Evolutionary conservation across 2,888 invertebrate species (phyloP).

Genomic region (Peribatodes rhomboidaria): DNA sequence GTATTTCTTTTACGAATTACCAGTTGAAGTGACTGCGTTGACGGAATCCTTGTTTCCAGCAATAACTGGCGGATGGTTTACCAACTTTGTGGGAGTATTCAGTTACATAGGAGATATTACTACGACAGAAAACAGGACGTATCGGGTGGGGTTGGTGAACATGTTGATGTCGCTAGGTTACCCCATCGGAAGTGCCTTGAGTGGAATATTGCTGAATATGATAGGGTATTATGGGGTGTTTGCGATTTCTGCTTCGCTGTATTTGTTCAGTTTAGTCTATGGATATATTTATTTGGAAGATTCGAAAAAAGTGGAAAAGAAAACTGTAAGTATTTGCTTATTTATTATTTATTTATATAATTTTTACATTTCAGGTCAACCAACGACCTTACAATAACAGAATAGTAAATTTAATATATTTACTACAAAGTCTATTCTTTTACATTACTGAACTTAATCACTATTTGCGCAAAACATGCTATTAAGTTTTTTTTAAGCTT

Average conservation of each 20-base stretch:
- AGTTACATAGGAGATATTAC: constrained; percentile 96
- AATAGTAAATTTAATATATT: no score
- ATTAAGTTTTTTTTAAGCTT: no score
- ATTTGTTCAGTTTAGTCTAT: constrained; percentile 90
- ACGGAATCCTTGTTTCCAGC: constrained; percentile 93
- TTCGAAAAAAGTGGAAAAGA: constrained; percentile 69
- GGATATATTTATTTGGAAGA: constrained; percentile 91
- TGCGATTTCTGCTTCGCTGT: constrained; percentile 90
- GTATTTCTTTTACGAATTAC: constrained; percentile 91
- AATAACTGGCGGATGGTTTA: constrained; percentile 94
- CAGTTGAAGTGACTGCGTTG: constrained; percentile 92
- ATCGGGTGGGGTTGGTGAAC: constrained; percentile 94
- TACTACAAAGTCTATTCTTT: no score
- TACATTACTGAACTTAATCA: no score
- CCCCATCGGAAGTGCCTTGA: constrained; percentile 94
- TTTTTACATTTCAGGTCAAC: no score
- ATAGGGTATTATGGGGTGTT: constrained; percentile 94
- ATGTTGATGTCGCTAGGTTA: constrained; percentile 95
- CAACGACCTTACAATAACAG: no score
- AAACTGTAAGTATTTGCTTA: constrained; percentile 30
- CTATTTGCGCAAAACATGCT: no score
- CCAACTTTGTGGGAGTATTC: constrained; percentile 94
- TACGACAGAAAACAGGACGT: constrained; percentile 91
- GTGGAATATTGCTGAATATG: constrained; percentile 90
- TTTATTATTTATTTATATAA: background rate